phyloP scores from a whole-genome alignment of 2,113 vertebrate genomes.

The Camelus dromedarius region DNA sequence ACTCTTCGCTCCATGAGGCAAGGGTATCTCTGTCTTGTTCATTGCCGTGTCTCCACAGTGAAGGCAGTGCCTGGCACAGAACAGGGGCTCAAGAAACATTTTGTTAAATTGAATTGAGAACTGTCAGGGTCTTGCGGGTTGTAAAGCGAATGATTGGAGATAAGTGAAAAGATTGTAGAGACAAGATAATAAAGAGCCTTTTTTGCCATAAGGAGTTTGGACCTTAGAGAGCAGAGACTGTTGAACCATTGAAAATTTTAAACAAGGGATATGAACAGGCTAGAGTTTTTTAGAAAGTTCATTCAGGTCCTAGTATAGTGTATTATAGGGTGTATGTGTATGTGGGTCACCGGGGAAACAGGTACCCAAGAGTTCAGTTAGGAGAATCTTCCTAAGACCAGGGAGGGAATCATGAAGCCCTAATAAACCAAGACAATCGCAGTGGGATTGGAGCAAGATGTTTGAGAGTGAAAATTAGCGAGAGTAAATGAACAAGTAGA shows the following conservation, averaged over 20 bases:
- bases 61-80: background rate
- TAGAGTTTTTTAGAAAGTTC: background rate
- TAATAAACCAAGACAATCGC: background rate
- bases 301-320: background rate
- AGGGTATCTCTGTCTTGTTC: background rate
- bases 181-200: background rate
- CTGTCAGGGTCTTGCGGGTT: background rate
- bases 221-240: background rate
- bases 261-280: background rate
- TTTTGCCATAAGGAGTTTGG: background rate
- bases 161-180: background rate
- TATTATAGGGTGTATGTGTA: background rate
- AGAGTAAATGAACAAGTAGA: background rate
- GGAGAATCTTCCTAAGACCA: background rate
- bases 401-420: background rate
- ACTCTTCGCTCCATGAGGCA: background rate
- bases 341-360: background rate
- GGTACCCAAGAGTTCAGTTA: background rate
- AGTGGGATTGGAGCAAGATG: background rate
- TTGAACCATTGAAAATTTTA: background rate
- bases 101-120: background rate
- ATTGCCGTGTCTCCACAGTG: background rate
- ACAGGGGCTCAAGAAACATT: background rate
- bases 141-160: background rate
- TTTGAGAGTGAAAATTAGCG: background rate